Evolutionary conservation across 2,888 invertebrate genomes (phyloP).

Genomic region (Stramonita haemastoma): DNA sequence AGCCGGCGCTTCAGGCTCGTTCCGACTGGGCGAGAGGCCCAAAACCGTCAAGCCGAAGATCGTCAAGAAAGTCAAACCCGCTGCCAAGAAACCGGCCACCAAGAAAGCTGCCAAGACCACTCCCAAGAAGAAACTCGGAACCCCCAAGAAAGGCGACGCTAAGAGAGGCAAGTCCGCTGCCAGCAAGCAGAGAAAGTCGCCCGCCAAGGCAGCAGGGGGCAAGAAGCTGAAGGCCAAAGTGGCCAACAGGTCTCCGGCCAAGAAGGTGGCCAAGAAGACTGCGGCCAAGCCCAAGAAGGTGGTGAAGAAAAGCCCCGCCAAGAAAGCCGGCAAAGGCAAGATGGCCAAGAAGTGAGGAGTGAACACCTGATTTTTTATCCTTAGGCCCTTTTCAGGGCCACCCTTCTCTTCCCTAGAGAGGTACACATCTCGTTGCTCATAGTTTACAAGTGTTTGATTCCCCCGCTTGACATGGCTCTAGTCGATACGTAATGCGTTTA

Average conservation of each 20-base stretch:
- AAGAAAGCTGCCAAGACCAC: conserved; percentile 5
- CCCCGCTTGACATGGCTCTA: too few species aligned
- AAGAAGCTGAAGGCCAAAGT: not conserved
- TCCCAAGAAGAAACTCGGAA: not conserved
- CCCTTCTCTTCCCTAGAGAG: conserved; percentile 20
- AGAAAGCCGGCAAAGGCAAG: conserved; percentile 5
- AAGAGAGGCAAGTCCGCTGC: conserved; percentile 16
- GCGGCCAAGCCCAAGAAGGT: conserved; percentile 28
- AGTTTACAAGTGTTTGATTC: too few species aligned
- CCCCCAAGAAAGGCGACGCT: not conserved
- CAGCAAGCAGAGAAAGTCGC: conserved; percentile 6
- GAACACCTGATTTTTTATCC: not conserved
- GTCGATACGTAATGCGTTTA: too few species aligned
- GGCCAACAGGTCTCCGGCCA: conserved; percentile 21
- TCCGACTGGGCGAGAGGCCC: conserved; percentile 26
- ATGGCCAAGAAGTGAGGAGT: not conserved
- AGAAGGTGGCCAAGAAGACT: conserved; percentile 44
- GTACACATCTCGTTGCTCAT: not conserved
- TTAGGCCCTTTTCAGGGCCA: conserved; percentile 48
- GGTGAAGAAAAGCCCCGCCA: conserved; percentile 26
- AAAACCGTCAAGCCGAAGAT: conserved; percentile 43
- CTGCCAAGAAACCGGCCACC: conserved; percentile 36
- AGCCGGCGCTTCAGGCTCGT: conserved; percentile 50
- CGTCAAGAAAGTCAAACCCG: conserved; percentile 30
- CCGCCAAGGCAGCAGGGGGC: conserved; percentile 34